Evolutionary conservation across 2,113 vertebrate genomes (phyloP), one percentile per base, ranked within the genome.

Genomic region (Rafetus swinhoei): DNA sequence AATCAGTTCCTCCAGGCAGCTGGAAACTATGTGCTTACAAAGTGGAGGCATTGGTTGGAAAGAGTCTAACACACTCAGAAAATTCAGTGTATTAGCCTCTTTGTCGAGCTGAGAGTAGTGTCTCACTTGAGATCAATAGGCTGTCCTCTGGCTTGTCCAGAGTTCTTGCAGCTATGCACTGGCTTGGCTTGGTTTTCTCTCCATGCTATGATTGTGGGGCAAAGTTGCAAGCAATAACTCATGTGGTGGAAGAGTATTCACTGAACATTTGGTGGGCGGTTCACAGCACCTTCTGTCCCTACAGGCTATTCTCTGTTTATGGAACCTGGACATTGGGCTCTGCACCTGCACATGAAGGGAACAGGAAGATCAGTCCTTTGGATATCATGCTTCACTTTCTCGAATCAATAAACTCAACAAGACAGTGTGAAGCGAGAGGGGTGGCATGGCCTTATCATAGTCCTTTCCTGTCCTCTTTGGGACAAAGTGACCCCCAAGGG

Each of bases 391-490:
- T 84, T 86, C 14, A 6, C 79, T 84, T 90, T 9, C 24, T 60
- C 39, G 35, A 84, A 19, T 16, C 81, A 9, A 5, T 81, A 50
- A 86, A n/a, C 56, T 85, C 13, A 39, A 79, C 57, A 74, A 27
- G 24, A 5, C 12, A 3, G 0, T 82, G 5, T 5, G 24, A 45
- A 14, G 1, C 80, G 55, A 7, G 4, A 9, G 0, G 32, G 14
- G 27, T 57, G 16, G 5, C 83, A 77, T 59, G 7, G 62, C 57
- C 88, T 93, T 52, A 3, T 5, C 7, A 1, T 52, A 13, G 6
- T 35, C 83, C 81, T 27, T 87, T 69, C 5, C 9, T 32, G 22
- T 3, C 24, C 13, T 82, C 81, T 72, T 72, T 72, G n/a, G 4
- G 7, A 25, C 74, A 50, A 77, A 77, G 39, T 50, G 39, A 77